These are phyloP conservation scores for Drosophila teissieri DNA, from an alignment of 1,140 invertebrate genomes.

Conservation along the genomic window DNA sequence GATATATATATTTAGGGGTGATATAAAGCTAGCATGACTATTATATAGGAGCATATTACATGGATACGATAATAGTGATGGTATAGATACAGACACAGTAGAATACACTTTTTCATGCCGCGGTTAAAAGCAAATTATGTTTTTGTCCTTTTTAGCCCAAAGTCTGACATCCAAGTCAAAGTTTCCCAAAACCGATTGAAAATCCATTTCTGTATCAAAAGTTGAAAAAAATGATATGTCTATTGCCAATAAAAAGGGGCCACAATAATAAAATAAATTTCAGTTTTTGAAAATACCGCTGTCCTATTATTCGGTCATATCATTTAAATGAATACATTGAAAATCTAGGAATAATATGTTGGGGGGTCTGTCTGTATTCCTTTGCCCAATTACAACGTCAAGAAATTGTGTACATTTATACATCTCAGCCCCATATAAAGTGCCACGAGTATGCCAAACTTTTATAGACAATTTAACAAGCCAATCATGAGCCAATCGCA, in stretches of 20 bases:
- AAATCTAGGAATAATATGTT: too few species aligned
- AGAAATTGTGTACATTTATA: slow-evolving; percentile 63
- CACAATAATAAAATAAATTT: not conserved
- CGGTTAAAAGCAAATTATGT: slow-evolving; percentile 31
- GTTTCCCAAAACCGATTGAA: too few species aligned
- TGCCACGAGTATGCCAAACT: slow-evolving; percentile 27
- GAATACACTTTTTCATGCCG: slow-evolving; percentile 54
- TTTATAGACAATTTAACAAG: slow-evolving; percentile 1
- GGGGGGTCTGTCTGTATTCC: not conserved
- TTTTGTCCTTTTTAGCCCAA: too few species aligned
- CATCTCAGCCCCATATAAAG: slow-evolving; percentile 59
- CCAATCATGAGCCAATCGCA: slow-evolving; percentile 40
- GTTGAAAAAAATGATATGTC: not conserved
- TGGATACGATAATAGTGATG: slow-evolving; percentile 33
- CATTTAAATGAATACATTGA: too few species aligned
- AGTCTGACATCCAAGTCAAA: not conserved
- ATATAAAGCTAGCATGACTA: slow-evolving; percentile 73
- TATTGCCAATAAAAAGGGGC: slow-evolving; percentile 14
- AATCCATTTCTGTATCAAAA: too few species aligned
- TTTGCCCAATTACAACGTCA: slow-evolving; percentile 65
- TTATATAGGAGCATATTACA: slow-evolving; percentile 55
- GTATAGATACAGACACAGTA: slow-evolving; percentile 39
- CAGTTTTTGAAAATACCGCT: too few species aligned
- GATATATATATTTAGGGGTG: slow-evolving; percentile 33
- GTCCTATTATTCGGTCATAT: too few species aligned